These are phyloP conservation scores for Melanotaenia trifasciata DNA, from an alignment of 2,797 vertebrate species.

Conservation along the genomic window DNA sequence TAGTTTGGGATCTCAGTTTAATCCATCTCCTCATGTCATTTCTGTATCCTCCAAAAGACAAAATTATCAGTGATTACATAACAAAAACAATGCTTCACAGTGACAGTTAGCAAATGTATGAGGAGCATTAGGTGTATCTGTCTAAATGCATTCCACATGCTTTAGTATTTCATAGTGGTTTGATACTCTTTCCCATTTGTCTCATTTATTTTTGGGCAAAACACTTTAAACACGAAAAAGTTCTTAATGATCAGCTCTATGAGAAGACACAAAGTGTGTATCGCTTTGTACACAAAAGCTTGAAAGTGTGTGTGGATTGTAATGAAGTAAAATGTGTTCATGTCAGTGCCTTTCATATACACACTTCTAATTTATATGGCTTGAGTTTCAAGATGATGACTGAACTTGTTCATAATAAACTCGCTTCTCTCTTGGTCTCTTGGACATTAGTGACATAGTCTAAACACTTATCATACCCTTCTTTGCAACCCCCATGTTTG, in stretches of 20 bases:
- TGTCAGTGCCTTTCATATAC: constrained; percentile 1
- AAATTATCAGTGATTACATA: not conserved
- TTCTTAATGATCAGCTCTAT: not conserved
- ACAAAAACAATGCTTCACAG: not conserved
- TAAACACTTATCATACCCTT: constrained; percentile 19
- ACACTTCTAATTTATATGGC: constrained; percentile 27
- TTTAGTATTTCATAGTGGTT: not conserved
- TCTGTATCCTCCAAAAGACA: not conserved
- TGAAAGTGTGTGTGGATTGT: not conserved
- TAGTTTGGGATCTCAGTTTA: not conserved
- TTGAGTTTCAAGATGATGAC: not conserved
- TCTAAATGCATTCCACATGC: not conserved
- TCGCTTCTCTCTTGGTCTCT: constrained; percentile 3
- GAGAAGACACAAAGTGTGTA: not conserved
- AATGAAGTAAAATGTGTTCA: not conserved
- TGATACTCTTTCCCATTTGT: not conserved
- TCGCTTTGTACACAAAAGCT: not conserved
- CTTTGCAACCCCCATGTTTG: constrained; percentile 50
- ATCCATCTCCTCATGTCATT: not conserved
- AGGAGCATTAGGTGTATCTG: not conserved
- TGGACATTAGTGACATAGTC: constrained; percentile 48
- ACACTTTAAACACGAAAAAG: not conserved
- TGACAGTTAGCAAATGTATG: not conserved
- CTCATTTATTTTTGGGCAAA: not conserved
- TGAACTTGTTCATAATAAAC: constrained; percentile 1